Evolutionary conservation across 2,888 invertebrate genomes (phyloP), one percentile per base, ranked within the genome.

Genomic region (Itoplectis maculator): DNA sequence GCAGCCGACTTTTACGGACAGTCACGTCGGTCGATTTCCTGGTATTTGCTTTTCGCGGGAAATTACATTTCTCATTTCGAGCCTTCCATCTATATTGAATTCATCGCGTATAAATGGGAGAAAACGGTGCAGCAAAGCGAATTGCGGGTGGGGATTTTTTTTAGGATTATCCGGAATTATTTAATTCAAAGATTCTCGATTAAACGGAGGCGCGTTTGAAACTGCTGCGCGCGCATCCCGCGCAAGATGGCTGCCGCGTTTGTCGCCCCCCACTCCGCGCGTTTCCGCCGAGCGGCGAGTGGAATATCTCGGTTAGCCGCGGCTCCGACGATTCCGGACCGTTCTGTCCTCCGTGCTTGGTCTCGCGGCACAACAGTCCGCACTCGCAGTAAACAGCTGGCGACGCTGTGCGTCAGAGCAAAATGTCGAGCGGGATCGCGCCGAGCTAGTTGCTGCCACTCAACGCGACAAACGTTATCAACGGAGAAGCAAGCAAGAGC

Each of bases 351-450:
- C 89, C 86, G 78, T 72, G 65, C 54, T n/a, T 56, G 74, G 70
- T 79, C 61, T 66, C 59, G 40, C 7, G 47, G 68, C 75, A 18
- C 42, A 59, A 37, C 80, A 47, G 49, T 56, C 68, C 40, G 56
- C 63, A 75, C 76, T 75, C 78, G 83, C 89, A 90, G 90, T 91
- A 89, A 91, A 91, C 91, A 91, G 91, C 91, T 91, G 91, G 91
- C 90, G 88, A 89, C 89, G 90, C 90, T 87, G 85, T 87, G 90
- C 89, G 90, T 90, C 89, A 88, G 89, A 88, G 85, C 79, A 83
- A 88, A 85, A 89, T 89, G 88, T 88, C 85, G 86, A 87, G 87
- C 85, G 87, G 86, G 84, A 83, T 61, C 74, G 88, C 66, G 85
- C 65, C 66, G 45, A 82, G 74, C 76, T 79, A 82, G 82, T 76